These are phyloP conservation scores for Patella pellucida DNA, from an alignment of 2,888 invertebrate species.

Conservation along the genomic window DNA sequence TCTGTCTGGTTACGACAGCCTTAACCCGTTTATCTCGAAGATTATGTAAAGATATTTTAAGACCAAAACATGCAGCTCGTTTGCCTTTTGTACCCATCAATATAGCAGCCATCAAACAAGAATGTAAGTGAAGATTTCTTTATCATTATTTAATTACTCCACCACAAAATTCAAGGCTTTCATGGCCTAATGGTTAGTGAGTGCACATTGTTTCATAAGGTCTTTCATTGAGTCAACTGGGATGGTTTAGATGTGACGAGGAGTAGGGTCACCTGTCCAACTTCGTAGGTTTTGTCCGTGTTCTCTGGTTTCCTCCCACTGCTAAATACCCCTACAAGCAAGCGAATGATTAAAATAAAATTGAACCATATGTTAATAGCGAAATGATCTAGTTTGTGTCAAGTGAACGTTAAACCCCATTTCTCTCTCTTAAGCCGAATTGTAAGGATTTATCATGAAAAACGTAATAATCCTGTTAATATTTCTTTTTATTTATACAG, in stretches of 20 bases:
- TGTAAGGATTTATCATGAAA: neutral
- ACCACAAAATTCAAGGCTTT: neutral
- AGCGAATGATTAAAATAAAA: too few species aligned
- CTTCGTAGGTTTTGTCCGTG: too few species aligned
- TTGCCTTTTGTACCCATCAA: slow-evolving; percentile 81
- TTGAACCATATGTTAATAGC: too few species aligned
- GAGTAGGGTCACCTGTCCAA: too few species aligned
- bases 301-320: too few species aligned
- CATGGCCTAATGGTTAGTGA: too few species aligned
- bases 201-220: neutral
- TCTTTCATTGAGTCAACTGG: neutral
- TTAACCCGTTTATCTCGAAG: slow-evolving; percentile 90
- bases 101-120: slow-evolving; percentile 83
- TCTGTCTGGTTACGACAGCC: slow-evolving; percentile 92
- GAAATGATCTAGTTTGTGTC: too few species aligned
- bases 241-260: neutral
- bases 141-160: neutral
- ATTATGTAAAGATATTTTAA: slow-evolving; percentile 83
- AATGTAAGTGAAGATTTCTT: slow-evolving; percentile 76
- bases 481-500: slow-evolving; percentile 31
- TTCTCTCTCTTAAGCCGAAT: slow-evolving; percentile 9
- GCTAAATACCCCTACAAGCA: too few species aligned
- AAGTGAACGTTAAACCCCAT: too few species aligned
- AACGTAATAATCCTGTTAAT: neutral
- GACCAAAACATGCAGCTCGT: slow-evolving; percentile 88